Base-by-base conservation (phyloP, 2,888 invertebrate species). In the Cyclophora albipunctata region DNA sequence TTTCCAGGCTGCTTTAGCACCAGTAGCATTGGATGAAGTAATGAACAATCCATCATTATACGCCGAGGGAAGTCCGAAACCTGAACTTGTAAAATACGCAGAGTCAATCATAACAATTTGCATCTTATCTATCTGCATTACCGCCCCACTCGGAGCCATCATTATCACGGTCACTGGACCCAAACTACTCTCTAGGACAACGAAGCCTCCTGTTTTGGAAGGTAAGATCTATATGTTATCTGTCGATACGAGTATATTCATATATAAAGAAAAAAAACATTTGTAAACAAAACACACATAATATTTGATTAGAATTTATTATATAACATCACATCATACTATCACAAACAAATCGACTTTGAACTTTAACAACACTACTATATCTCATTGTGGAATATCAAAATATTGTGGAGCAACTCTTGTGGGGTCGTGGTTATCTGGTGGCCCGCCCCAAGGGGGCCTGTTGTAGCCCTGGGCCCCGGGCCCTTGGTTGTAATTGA, bases 71-170 rank as follows among this genome's bases (percentile, higher is more conserved):
- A 51, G 69, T 66, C 45, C 75, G 66, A 59, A 75, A 44, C 89
- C 90, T 0, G 75, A 83, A 2, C 90, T 93, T 41, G 74, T 90
- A 44, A 77, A 80, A 5, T 93, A 93, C 72, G 95, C 94, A 0
- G 90, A 93, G 52, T 91, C 90, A 46, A 91, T 96, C 34, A 87
- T 96, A 67, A 95, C 93, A 50, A 83, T 95, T 50, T 93, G 95
- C 71, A 92, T 96, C 34, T 83, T 97, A 56, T 95, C 95, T 33
- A 96, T 96, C 57, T 90, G 97, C 34, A 80, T 97, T 53, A 96
- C 96, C 0, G 96, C 96, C 0, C 96, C 97, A 0, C 86, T 94
- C 1, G 96, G 96, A 0, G 96, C 96, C 7, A 93, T 96, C 55
- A 79, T 96, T 50, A 96, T 96, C 58, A 93, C 95, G 0, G 72